phyloP scores from a whole-genome alignment of 2,888 invertebrate genomes.

The Blastobasis lacticolella region DNA sequence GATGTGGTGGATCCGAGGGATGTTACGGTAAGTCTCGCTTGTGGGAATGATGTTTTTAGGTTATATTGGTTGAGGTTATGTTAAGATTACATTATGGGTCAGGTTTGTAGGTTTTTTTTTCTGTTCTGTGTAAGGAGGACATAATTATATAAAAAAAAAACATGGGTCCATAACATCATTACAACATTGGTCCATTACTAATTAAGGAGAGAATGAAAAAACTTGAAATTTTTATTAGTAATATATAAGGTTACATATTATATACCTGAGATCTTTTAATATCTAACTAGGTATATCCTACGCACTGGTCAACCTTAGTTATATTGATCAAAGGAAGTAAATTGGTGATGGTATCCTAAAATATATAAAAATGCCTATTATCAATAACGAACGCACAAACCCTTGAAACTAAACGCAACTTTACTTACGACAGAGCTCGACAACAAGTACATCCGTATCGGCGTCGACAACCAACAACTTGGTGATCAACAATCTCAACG shows the following conservation, averaged over 20 bases:
- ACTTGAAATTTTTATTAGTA: no score
- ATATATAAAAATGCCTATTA: no score
- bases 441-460: constrained; percentile 61
- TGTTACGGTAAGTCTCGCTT: constrained; percentile 43
- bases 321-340: no score
- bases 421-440: constrained; percentile 42
- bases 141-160: not conserved
- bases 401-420: not conserved
- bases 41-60: not conserved
- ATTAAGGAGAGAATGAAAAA: not conserved
- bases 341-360: no score
- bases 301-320: no score
- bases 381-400: no score
- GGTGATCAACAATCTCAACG: constrained; percentile 67
- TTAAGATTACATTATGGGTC: no score
- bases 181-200: not conserved
- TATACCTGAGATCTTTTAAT: no score
- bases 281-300: no score
- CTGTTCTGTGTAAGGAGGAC: not conserved
- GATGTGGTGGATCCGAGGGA: constrained; percentile 57
- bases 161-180: not conserved
- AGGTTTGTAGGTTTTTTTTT: not conserved
- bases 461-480: constrained; percentile 71
- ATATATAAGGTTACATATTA: no score
- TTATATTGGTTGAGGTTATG: no score